These are phyloP conservation scores for Phengaris alcon DNA, from an alignment of 2,888 invertebrate species.

Conservation along the genomic window DNA sequence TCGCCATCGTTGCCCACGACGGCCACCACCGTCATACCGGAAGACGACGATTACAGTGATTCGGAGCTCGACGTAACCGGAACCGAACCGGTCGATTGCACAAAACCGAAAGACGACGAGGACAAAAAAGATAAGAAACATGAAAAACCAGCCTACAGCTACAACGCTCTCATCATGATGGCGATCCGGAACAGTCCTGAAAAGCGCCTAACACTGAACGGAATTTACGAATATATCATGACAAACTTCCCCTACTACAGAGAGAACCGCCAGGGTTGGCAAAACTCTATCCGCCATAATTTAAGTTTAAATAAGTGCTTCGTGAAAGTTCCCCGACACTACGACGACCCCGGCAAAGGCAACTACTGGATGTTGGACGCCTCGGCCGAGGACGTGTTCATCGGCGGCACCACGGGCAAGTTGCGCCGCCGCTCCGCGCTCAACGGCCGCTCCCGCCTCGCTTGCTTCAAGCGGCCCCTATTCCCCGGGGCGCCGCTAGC, in stretches of 20 bases:
- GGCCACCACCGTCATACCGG: constrained; percentile 62
- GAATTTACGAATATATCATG: constrained; percentile 99
- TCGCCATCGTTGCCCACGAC: constrained; percentile 68
- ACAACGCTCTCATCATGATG: constrained; percentile 99
- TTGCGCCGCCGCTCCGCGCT: constrained; percentile 93
- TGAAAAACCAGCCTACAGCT: constrained; percentile 98
- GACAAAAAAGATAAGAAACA: constrained; percentile 81
- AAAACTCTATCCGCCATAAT: constrained; percentile 99
- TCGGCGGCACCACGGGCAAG: constrained; percentile 97
- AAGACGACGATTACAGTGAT: constrained; percentile 76
- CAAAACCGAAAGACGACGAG: constrained; percentile 71
- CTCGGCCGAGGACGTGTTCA: constrained; percentile 98
- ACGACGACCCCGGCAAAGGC: constrained; percentile 99
- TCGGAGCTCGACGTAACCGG: constrained; percentile 88
- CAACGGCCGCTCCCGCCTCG: constrained; percentile 91
- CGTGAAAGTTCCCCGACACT: constrained; percentile 97
- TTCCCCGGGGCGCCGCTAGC: constrained; percentile 81
- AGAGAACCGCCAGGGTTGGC: constrained; percentile 99
- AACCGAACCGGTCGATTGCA: constrained; percentile 86
- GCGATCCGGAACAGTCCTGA: constrained; percentile 97
- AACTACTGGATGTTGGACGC: constrained; percentile 99
- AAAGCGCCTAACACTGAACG: constrained; percentile 95
- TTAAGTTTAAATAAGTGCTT: constrained; percentile 99
- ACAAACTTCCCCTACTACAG: constrained; percentile 98
- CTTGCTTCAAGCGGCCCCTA: constrained; percentile 90